These are phyloP conservation scores for Plodia interpunctella DNA, from an alignment of 1,140 invertebrate species.

Conservation along the genomic window DNA sequence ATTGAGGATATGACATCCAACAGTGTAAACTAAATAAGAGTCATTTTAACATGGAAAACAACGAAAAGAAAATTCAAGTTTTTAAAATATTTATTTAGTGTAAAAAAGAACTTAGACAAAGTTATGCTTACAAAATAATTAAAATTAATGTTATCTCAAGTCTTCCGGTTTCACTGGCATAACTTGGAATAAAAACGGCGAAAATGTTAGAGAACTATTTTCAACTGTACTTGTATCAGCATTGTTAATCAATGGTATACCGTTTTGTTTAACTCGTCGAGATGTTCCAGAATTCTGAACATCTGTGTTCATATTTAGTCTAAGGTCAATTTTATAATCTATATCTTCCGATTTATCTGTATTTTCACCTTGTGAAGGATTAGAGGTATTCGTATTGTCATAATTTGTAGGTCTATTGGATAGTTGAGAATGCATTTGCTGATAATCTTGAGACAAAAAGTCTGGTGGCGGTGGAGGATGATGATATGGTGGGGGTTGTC, in stretches of 20 bases:
- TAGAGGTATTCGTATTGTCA: background rate
- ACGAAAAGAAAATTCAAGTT: no score
- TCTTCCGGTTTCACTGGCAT: conserved; percentile 23
- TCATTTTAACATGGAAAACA: conserved; percentile 2
- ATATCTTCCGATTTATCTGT: background rate
- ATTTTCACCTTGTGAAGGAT: background rate
- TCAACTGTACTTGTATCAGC: background rate
- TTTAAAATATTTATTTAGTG: no score
- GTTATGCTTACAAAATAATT: no score
- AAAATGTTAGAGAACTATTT: background rate
- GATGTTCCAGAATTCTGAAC: background rate
- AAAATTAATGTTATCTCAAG: background rate
- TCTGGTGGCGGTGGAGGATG: background rate
- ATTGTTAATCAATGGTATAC: background rate
- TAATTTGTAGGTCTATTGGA: background rate
- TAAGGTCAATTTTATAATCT: background rate
- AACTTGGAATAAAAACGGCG: conserved; percentile 18
- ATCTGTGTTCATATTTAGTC: background rate
- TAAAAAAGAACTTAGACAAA: no score
- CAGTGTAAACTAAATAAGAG: background rate
- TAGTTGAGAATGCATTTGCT: background rate
- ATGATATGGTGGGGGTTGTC: background rate
- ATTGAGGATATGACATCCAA: no score
- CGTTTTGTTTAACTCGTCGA: background rate
- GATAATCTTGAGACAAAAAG: background rate